Evolutionary conservation across 2,113 vertebrate species (phyloP).

Genomic region (Ascaphus truei): DNA sequence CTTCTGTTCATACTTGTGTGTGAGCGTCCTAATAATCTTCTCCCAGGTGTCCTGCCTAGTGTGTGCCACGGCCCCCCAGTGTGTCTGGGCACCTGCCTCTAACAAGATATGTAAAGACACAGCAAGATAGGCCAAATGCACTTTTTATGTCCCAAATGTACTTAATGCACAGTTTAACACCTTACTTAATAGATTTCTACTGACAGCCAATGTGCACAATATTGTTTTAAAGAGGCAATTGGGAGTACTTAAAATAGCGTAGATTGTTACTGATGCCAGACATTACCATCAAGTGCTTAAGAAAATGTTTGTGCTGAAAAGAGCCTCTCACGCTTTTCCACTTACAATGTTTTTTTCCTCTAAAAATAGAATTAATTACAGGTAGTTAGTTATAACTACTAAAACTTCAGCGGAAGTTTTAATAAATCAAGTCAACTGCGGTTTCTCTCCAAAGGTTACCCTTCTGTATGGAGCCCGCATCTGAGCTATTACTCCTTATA

Average conservation of each 20-base stretch:
- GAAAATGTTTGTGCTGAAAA: constrained; percentile 12
- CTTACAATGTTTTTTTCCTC: background rate
- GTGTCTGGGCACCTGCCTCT: too few species aligned
- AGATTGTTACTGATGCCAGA: constrained; percentile 14
- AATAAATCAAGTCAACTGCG: background rate
- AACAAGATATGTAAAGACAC: too few species aligned
- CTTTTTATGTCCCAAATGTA: constrained; percentile 14
- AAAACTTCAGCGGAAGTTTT: background rate
- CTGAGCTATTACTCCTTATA: too few species aligned
- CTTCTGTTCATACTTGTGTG: too few species aligned
- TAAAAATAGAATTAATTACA: background rate
- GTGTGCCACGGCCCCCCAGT: too few species aligned
- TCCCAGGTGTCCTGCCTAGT: too few species aligned
- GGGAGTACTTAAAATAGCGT: constrained; percentile 15
- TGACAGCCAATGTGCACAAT: constrained; percentile 30
- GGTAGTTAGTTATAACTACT: background rate
- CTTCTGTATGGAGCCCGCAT: background rate
- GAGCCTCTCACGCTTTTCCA: background rate
- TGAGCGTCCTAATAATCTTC: too few species aligned
- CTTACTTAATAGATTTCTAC: constrained; percentile 22
- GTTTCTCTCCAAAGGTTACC: background rate
- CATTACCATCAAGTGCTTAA: constrained; percentile 7
- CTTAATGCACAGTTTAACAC: constrained; percentile 31
- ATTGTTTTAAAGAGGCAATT: constrained; percentile 29
- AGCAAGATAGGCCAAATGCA: background rate